Evolutionary conservation across 1,140 invertebrate genomes (phyloP).

Genomic region (Lycorma delicatula): DNA sequence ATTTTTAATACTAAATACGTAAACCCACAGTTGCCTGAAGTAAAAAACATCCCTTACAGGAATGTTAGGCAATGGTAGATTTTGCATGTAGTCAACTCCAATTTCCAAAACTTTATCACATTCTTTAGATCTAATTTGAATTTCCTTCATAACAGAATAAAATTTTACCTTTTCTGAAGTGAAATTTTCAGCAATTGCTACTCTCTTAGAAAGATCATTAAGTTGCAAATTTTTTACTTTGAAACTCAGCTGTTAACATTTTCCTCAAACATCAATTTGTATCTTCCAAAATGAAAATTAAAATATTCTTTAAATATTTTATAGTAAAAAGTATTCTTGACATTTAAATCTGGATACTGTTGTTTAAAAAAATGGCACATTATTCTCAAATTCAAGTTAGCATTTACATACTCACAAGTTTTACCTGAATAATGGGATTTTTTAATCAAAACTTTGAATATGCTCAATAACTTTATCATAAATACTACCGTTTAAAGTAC

Average conservation of each 20-base stretch:
- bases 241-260: constrained; percentile 14
- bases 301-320: constrained; percentile 26
- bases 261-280: constrained; percentile 22
- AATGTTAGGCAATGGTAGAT: constrained; percentile 25
- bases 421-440: too few relatives aligned
- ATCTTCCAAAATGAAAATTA: constrained; percentile 24
- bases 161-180: constrained; percentile 26
- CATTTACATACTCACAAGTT: too few relatives aligned
- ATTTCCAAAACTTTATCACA: constrained; percentile 14
- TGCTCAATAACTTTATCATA: too few relatives aligned
- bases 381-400: too few relatives aligned
- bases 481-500: too few relatives aligned
- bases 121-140: constrained; percentile 22
- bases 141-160: constrained; percentile 28
- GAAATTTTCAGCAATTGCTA: constrained; percentile 29
- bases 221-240: constrained; percentile 23
- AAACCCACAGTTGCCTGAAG: constrained; percentile 23
- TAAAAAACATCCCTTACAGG: constrained; percentile 29
- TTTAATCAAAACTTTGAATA: too few relatives aligned
- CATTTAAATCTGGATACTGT: constrained; percentile 26
- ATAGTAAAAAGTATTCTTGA: constrained; percentile 20
- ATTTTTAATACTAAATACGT: constrained; percentile 26
- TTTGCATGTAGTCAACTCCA: constrained; percentile 27
- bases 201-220: constrained; percentile 27
- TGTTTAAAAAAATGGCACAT: too few relatives aligned